Evolutionary conservation across 1,140 invertebrate species (phyloP), one percentile per base, ranked within the genome.

Genomic region (Pseudachorutes palmiensis): DNA sequence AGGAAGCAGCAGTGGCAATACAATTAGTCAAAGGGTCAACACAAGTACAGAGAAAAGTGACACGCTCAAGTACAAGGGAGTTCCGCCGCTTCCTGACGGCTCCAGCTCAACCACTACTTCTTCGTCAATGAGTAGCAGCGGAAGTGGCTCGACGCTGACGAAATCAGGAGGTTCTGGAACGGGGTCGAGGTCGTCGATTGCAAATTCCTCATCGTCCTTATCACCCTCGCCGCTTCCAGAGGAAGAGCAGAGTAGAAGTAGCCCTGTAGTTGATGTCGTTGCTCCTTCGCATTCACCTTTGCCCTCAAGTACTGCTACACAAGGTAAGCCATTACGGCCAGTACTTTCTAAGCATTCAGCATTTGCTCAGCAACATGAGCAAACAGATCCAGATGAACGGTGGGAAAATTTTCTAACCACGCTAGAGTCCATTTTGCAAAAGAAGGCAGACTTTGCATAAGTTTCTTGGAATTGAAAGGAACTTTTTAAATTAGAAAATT

Each of bases 371-470:
- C 12, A 19, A 64, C 16, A 26, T 58, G 33, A 33, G 48, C 2
- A 3, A 5, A 31, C 2, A 2, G n/a, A 36, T 24, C 67, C 69
- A 33, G 51, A 30, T 28, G 64, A 64, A 49, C 59, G 67, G 28
- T 71, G 71, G 71, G 63, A 74, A 66, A 71, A 75, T 22, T 81
- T 81, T 68, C 66, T 81, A 2, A 28, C 74, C 0, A 77, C 78
- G 29, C 71, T 81, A 2, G 80, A 81, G 65, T 76, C 73, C 0
- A 80, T 81, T 57, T 70, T 81, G 2, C 80, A 81, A 65, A 79
- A 76, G 60, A 77, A 78, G 69, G 71, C 68, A 19, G 80, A 75
- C 60, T 69, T 70, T 70, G 68, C 74, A 9, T 75, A 68, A n/a
- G n/a, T n/a, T n/a, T n/a, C n/a, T n/a, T n/a, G n/a, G n/a, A n/a